phyloP scores from a whole-genome alignment of 2,113 vertebrate genomes.

The zebrafish (Danio rerio) region DNA sequence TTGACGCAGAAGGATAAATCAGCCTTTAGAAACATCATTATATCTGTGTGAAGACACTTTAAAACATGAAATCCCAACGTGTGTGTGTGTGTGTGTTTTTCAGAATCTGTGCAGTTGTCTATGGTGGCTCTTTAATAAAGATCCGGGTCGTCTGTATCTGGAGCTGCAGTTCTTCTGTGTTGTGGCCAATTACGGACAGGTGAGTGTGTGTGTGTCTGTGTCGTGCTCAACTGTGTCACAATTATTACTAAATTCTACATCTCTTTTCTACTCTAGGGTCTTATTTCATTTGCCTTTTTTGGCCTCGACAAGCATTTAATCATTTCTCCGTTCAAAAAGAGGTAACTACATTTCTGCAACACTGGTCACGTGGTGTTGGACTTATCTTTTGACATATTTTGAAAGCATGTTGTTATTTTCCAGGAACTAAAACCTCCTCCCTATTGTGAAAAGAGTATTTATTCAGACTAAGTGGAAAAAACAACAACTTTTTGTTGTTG shows the following conservation, averaged over 20 bases:
- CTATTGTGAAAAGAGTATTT: not conserved
- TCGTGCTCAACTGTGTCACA: not conserved
- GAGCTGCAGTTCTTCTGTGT: constrained; percentile 97
- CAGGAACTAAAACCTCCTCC: not conserved
- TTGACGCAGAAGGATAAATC: too few relatives aligned
- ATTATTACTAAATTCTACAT: not conserved
- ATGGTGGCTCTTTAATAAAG: constrained; percentile 90
- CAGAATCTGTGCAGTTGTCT: constrained; percentile 94
- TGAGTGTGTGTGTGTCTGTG: constrained; percentile 64
- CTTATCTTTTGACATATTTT: not conserved
- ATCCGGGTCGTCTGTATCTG: constrained; percentile 89
- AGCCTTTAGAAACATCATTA: too few relatives aligned
- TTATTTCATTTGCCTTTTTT: constrained; percentile 94
- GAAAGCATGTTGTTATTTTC: not conserved
- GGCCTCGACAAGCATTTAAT: constrained; percentile 96
- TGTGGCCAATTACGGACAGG: constrained; percentile 94
- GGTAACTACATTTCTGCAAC: constrained; percentile 70
- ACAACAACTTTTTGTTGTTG: not conserved
- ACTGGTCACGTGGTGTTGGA: not conserved
- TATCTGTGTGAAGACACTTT: too few relatives aligned
- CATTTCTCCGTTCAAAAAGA: constrained; percentile 92
- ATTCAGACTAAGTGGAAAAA: not conserved
- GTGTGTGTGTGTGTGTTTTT: constrained; percentile 19
- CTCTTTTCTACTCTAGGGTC: constrained; percentile 79
- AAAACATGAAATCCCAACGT: too few relatives aligned